Evolutionary conservation across 2,113 vertebrate genomes (phyloP).

Genomic region (Paramormyrops kingsleyae): DNA sequence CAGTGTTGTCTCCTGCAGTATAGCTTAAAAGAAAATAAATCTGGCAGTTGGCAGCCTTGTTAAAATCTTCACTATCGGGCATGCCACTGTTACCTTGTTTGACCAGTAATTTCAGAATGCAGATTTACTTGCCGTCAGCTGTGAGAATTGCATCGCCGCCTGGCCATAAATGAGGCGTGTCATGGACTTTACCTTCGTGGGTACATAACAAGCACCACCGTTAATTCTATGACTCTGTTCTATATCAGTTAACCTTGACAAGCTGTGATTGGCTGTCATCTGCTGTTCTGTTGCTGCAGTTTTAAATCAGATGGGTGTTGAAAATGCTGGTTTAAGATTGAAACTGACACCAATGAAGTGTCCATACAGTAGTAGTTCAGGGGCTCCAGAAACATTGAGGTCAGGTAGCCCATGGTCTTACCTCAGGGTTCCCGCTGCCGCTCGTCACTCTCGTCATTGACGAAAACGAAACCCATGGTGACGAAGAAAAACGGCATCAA

Average conservation of each 20-base stretch:
- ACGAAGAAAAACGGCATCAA: too few relatives aligned
- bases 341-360: not conserved
- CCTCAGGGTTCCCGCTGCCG: too few relatives aligned
- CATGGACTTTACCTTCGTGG: not conserved
- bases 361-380: not conserved
- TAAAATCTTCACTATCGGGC: not conserved
- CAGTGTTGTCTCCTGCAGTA: not conserved
- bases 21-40: not conserved
- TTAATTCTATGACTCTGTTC: not conserved
- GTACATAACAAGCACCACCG: not conserved
- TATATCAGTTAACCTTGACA: not conserved
- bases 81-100: not conserved
- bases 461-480: too few relatives aligned
- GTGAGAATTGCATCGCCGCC: not conserved
- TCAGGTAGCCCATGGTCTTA: not conserved
- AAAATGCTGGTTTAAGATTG: not conserved
- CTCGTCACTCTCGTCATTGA: too few relatives aligned
- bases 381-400: not conserved
- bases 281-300: not conserved
- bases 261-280: not conserved
- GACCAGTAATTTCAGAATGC: not conserved
- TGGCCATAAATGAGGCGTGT: not conserved
- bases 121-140: not conserved
- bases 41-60: not conserved
- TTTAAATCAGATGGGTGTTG: not conserved